phyloP scores from a whole-genome alignment of 1,140 invertebrate species.

The Calliphora vicina region DNA sequence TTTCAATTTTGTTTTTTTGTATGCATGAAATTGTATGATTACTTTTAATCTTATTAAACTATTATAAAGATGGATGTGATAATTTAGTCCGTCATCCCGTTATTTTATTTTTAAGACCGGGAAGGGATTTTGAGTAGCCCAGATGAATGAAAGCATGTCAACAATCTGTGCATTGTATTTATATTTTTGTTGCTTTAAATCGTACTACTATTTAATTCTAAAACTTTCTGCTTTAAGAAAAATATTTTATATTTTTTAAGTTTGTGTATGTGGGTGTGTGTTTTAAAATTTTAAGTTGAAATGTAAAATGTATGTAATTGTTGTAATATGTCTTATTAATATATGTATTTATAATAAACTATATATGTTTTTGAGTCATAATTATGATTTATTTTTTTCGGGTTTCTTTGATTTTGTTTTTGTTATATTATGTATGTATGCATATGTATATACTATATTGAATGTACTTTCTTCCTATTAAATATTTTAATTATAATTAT shows the following conservation, averaged over 20 bases:
- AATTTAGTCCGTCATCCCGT: no score
- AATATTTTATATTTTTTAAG: neutral
- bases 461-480: constrained; percentile 24
- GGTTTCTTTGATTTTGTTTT: constrained; percentile 7
- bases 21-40: no score
- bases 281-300: neutral
- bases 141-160: no score
- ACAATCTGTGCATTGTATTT: no score
- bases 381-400: neutral
- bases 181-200: no score
- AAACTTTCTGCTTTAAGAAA: neutral
- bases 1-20: no score
- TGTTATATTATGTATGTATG: neutral
- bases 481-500: constrained; percentile 27
- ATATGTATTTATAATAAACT: neutral
- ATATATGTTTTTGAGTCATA: neutral
- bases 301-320: neutral
- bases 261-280: neutral
- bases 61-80: no score
- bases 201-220: no score
- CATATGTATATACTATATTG: constrained; percentile 10
- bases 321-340: neutral
- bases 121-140: no score
- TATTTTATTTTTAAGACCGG: no score
- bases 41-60: no score